phyloP scores from a whole-genome alignment of 2,113 vertebrate genomes.

The Macroglossus sobrinus region DNA sequence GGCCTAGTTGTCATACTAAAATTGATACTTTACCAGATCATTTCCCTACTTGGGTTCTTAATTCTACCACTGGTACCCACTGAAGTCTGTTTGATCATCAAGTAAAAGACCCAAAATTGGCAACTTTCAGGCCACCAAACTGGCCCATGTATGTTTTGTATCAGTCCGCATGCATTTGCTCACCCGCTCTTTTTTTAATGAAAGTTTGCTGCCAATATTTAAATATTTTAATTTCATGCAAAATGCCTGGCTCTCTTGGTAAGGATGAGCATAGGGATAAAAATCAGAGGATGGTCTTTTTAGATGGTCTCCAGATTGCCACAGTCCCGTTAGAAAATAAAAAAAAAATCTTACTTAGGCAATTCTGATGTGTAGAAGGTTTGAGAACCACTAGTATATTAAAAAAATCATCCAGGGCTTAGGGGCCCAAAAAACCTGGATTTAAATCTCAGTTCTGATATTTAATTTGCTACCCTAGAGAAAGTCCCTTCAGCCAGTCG shows the following conservation, averaged over 20 bases:
- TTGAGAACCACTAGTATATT: not conserved
- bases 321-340: not conserved
- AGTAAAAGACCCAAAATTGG: not conserved
- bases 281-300: not conserved
- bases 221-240: conserved; percentile 8
- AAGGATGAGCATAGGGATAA: not conserved
- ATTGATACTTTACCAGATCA: not conserved
- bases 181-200: not conserved
- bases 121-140: not conserved
- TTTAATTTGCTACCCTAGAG: not conserved
- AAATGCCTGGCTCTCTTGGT: not conserved
- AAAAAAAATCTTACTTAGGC: not conserved
- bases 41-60: not conserved
- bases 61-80: not conserved
- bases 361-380: not conserved
- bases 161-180: not conserved
- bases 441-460: not conserved
- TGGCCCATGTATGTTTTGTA: not conserved
- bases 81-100: not conserved
- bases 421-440: not conserved
- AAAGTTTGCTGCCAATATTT: not conserved
- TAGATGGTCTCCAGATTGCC: not conserved
- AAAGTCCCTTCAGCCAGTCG: not conserved
- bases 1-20: not conserved
- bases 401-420: not conserved